Evolutionary conservation across 2,797 vertebrate genomes (phyloP).

Genomic region (Alca torda): DNA sequence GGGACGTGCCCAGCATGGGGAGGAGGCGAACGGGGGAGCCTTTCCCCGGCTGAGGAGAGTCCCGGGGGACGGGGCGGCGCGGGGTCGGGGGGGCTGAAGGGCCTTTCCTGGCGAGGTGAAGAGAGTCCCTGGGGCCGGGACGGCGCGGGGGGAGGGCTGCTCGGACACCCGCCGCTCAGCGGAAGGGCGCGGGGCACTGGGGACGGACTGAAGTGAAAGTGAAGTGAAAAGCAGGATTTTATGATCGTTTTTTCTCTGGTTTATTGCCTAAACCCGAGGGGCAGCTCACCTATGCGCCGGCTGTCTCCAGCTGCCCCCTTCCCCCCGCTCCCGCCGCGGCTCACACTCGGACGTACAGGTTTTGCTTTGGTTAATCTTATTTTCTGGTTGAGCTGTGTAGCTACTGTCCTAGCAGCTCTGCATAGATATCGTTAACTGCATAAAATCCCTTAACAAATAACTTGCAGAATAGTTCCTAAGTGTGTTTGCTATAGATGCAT

Average conservation of each 20-base stretch:
- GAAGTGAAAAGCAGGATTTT: neutral
- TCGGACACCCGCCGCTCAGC: neutral
- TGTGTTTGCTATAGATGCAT: neutral
- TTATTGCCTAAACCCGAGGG: neutral
- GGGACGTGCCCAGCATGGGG: neutral
- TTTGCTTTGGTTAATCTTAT: neutral
- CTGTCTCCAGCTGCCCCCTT: neutral
- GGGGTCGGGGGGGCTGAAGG: neutral
- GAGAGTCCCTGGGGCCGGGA: neutral
- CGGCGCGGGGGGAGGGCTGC: neutral
- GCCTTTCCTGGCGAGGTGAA: neutral
- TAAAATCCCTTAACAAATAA: neutral
- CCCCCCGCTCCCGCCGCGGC: too few relatives aligned
- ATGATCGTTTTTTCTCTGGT: rapidly evolving
- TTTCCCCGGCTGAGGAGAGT: neutral
- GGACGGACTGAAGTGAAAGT: rapidly evolving
- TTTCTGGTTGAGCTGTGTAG: neutral
- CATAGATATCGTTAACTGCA: neutral
- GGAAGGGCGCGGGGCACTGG: neutral
- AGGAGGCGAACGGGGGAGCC: too few relatives aligned
- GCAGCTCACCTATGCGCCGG: neutral
- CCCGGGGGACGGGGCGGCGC: neutral
- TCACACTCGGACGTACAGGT: too few relatives aligned
- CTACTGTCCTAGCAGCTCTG: neutral
- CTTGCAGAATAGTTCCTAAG: neutral